Base-by-base conservation (phyloP, 2,888 invertebrate genomes). In the Leucoptera coffeella region DNA sequence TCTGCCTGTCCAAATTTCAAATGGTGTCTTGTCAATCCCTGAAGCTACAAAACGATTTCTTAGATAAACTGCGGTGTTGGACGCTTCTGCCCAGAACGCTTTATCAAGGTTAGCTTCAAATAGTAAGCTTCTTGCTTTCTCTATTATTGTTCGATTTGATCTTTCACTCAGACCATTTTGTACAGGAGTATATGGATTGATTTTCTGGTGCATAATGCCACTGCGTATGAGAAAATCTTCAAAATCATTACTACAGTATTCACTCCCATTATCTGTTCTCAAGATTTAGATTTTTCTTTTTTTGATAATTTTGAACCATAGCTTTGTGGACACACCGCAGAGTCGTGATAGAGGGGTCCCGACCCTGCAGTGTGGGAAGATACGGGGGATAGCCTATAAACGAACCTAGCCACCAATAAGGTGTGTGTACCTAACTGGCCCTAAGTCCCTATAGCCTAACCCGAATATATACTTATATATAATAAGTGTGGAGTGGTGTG, bases 81-180 rank as follows among this genome's bases (percentile, higher is more conserved):
- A 12, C 12, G 36, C 35, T 11, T 38, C 36, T 15, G 39, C 37
- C 34, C 36, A 38, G 27, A 33, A 33, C 9, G 22, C 30, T 22
- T 37, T 37, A 8, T 22, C 27, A 14, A 37, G 15, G 3, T 19
- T 13, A 13, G 35, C 34, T 27, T 39, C 36, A 29, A 32, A 37
- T 14, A 36, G 15, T 6, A 37, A n/a, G 24, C 35, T 34, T 5
- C 29, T 26, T 7, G 34, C 39, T 17, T 14, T 32, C 17, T 38
- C 38, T 4, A 35, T 32, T 6, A 38, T 15, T 8, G 37, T 35
- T n/a, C 37, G 13, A 20, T 39, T 39, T 4, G 12, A 25, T 12
- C 42, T 17, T 12, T 39, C 37, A 9, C 33, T 27, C 6, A 39
- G 2, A 4, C 34, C 38, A 29, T 38, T 38, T 23, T 38, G 38